A percentile compares a stretch with the other conserved stretches of the same genome.
phyloP scores from a whole-genome alignment of 2,797 vertebrate genomes.

The Pseudomugil gertrudae region DNA sequence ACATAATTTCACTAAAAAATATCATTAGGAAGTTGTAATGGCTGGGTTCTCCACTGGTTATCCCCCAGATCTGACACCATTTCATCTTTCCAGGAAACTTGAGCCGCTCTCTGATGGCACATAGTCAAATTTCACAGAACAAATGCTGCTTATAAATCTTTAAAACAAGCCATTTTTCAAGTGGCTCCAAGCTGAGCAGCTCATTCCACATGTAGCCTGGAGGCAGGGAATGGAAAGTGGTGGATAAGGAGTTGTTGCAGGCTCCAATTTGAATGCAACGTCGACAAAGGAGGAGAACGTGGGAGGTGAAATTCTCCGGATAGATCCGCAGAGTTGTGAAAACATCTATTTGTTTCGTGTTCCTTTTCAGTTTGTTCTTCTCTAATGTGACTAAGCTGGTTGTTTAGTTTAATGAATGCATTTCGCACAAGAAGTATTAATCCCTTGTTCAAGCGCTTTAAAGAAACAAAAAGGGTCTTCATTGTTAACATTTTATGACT shows the following conservation, averaged over 20 bases:
- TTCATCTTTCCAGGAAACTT: background rate
- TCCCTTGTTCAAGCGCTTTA: background rate
- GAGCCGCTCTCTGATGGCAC: background rate
- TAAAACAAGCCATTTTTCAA: background rate
- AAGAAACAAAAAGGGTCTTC: background rate
- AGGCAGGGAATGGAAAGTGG: background rate
- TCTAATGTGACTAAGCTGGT: background rate
- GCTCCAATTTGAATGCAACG: background rate
- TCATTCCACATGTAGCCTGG: background rate
- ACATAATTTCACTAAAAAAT: background rate
- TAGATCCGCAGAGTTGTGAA: background rate
- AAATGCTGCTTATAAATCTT: background rate
- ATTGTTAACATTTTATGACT: background rate
- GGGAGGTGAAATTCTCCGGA: background rate
- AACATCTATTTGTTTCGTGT: background rate
- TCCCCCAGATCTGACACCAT: background rate
- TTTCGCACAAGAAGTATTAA: background rate
- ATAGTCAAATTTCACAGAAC: background rate
- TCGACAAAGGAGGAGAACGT: background rate
- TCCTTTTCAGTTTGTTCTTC: background rate
- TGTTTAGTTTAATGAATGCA: background rate
- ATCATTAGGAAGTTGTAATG: background rate
- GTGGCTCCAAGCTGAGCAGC: background rate
- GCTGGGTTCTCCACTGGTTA: background rate
- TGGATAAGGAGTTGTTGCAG: background rate